These are phyloP conservation scores for Heloderma charlesbogerti DNA, from an alignment of 2,113 vertebrate genomes.

Conservation along the genomic window DNA sequence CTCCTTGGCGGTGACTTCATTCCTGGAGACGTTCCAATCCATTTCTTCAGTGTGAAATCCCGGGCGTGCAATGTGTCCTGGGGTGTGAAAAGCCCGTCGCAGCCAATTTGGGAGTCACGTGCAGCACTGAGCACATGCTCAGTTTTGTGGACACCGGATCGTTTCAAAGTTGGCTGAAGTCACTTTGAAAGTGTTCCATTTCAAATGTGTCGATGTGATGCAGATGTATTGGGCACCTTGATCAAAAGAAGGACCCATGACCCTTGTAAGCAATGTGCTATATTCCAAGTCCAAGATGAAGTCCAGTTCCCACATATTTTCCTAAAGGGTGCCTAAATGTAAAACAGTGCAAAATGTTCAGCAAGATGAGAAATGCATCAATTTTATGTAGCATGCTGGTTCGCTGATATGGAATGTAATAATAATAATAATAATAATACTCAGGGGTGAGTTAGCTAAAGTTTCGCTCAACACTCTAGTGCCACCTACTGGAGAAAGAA, in stretches of 20 bases:
- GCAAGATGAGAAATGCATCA: constrained; percentile 20
- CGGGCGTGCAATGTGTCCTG: not conserved
- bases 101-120: not conserved
- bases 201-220: not conserved
- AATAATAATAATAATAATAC: too few relatives aligned
- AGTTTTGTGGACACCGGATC: not conserved
- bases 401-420: not conserved
- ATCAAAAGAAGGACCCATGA: not conserved
- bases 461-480: constrained; percentile 45
- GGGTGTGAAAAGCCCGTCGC: not conserved
- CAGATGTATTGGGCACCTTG: constrained; percentile 9
- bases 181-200: constrained; percentile 3
- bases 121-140: not conserved
- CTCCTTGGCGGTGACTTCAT: not conserved
- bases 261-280: not conserved
- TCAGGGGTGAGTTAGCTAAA: not conserved
- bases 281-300: not conserved
- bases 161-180: not conserved
- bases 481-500: constrained; percentile 66
- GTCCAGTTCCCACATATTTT: constrained; percentile 12
- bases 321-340: constrained; percentile 38
- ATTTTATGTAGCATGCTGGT: not conserved
- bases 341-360: not conserved
- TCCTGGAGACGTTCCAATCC: not conserved
- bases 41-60: not conserved